Evolutionary conservation across 2,797 vertebrate genomes (phyloP).

Genomic region (Percopsis omiscomaycus): DNA sequence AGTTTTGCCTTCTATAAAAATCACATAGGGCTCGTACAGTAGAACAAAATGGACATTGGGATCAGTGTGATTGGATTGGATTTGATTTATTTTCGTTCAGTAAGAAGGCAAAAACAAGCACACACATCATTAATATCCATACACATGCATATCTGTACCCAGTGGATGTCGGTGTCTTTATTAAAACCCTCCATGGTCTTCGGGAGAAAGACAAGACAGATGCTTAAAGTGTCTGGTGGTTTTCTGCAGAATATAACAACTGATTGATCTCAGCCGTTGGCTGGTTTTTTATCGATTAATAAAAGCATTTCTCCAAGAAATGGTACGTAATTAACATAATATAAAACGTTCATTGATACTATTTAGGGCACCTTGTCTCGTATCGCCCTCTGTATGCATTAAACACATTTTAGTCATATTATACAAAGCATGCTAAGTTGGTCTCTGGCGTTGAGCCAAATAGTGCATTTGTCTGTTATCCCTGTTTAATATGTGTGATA

Average conservation of each 20-base stretch:
- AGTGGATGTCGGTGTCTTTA: constrained; percentile 51
- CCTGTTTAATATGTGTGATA: constrained; percentile 19
- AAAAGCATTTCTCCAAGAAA: constrained; percentile 31
- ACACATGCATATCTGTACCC: constrained; percentile 52
- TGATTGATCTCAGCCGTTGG: constrained; percentile 33
- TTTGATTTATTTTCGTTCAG: constrained; percentile 32
- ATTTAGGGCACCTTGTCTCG: constrained; percentile 27
- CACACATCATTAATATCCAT: constrained; percentile 53
- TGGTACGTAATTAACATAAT: constrained; percentile 26
- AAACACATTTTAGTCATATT: constrained; percentile 37
- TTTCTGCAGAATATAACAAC: constrained; percentile 42
- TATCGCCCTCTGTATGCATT: constrained; percentile 26
- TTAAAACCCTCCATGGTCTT: constrained; percentile 39
- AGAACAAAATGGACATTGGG: constrained; percentile 9
- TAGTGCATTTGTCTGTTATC: constrained; percentile 30
- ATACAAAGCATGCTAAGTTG: constrained; percentile 40
- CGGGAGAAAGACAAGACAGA: constrained; percentile 43
- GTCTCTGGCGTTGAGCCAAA: constrained; percentile 38
- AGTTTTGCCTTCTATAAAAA: constrained; percentile 35
- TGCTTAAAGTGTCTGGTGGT: constrained; percentile 26
- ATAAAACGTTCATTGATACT: constrained; percentile 26
- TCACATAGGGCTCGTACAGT: not conserved
- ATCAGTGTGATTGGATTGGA: constrained; percentile 18
- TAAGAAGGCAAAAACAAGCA: constrained; percentile 34
- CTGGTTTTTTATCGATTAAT: constrained; percentile 28